Conservation (phyloP, 2,113 vertebrate genomes). For the Cairina moschata region DNA sequence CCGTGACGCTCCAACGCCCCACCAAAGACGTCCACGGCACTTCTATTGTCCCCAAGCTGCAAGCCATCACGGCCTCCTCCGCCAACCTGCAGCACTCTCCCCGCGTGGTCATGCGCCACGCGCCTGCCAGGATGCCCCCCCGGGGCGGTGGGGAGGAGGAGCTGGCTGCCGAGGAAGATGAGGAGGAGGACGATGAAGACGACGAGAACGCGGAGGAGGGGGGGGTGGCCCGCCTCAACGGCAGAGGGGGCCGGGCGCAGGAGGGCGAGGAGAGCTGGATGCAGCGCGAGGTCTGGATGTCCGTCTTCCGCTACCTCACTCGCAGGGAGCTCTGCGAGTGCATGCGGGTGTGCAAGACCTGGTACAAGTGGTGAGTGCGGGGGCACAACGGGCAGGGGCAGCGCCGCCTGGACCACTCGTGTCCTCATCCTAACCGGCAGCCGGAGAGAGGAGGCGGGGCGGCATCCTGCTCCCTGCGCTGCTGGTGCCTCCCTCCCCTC, state of each 20-base stretch:
- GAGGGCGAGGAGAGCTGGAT: slow-evolving; percentile 81
- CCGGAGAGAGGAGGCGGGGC: no score
- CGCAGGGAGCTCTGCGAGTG: slow-evolving; percentile 95
- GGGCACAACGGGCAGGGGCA: accelerated
- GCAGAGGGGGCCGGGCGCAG: slow-evolving; percentile 76
- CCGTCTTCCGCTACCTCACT: slow-evolving; percentile 95
- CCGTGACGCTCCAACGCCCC: slow-evolving; percentile 91
- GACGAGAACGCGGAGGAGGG: slow-evolving; percentile 77
- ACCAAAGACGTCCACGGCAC: slow-evolving; percentile 89
- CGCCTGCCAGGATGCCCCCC: slow-evolving; percentile 63
- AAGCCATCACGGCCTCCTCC: slow-evolving; percentile 88
- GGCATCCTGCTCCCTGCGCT: accelerated
- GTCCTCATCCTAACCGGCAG: neutral
- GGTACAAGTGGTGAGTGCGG: slow-evolving; percentile 97
- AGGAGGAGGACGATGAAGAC: slow-evolving; percentile 80
- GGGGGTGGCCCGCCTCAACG: slow-evolving; percentile 76
- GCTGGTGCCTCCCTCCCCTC: accelerated
- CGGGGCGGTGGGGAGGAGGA: slow-evolving; percentile 67
- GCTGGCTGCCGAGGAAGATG: slow-evolving; percentile 71
- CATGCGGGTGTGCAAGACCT: slow-evolving; percentile 99
- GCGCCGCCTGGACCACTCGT: accelerated
- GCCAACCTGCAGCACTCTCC: slow-evolving; percentile 85
- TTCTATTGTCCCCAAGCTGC: slow-evolving; percentile 95
- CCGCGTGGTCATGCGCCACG: slow-evolving; percentile 81
- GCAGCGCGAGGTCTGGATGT: slow-evolving; percentile 96